phyloP scores from a whole-genome alignment of 2,888 invertebrate species.

The Tillus elongatus region DNA sequence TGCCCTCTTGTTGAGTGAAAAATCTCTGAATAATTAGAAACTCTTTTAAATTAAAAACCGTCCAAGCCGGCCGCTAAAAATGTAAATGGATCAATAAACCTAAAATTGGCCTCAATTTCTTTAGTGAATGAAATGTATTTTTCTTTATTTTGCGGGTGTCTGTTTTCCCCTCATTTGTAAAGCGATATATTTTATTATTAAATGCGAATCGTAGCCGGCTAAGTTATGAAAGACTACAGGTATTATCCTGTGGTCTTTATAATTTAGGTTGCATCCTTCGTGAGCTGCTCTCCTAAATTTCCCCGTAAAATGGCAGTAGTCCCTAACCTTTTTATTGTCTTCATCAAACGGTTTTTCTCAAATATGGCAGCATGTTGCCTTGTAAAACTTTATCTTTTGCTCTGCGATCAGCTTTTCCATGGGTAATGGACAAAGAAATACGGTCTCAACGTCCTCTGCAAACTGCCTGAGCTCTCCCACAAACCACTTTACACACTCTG shows the following conservation, averaged over 20 bases:
- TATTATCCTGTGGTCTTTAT: neutral
- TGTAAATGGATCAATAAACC: conserved; percentile 10
- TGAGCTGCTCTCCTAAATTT: conserved; percentile 7
- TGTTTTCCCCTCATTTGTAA: neutral
- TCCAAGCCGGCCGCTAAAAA: conserved; percentile 6
- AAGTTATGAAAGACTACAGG: conserved; percentile 15
- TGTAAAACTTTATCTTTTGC: conserved; percentile 10
- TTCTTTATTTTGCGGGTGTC: conserved; percentile 8
- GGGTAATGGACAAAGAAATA: conserved; percentile 10
- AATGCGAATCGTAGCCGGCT: conserved; percentile 16
- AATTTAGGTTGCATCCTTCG: conserved; percentile 8
- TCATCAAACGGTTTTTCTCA: conserved; percentile 10
- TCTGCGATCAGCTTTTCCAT: conserved; percentile 11
- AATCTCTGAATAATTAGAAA: no score
- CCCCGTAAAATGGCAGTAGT: conserved; percentile 6
- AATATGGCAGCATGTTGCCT: conserved; percentile 11
- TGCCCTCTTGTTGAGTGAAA: no score
- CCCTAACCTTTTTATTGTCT: conserved; percentile 8
- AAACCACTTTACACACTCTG: conserved; percentile 15
- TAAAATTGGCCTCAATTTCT: conserved; percentile 6
- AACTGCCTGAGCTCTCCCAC: conserved; percentile 6
- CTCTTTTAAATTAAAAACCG: no score
- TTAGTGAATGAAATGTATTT: conserved; percentile 11
- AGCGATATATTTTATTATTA: conserved; percentile 7
- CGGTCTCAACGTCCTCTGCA: conserved; percentile 13